Conservation (phyloP, 2,797 vertebrate species). For the Cyclopterus lumpus region DNA sequence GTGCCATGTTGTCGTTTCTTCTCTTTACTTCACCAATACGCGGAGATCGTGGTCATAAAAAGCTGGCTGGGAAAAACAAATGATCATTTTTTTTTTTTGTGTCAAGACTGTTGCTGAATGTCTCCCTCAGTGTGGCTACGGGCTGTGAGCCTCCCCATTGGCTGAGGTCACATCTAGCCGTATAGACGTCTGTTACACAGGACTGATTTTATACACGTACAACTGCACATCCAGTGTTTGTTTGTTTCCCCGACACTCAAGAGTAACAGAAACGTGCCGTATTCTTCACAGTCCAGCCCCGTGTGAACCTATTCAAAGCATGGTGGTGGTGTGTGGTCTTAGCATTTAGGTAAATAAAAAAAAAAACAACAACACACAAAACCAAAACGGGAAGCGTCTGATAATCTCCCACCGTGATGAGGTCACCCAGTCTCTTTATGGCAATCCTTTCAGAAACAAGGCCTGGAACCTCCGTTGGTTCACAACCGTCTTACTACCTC, state of each 20-base stretch:
- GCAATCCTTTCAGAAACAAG: conserved; percentile 34
- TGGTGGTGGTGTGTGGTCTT: conserved; percentile 55
- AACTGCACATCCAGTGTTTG: conserved; percentile 65
- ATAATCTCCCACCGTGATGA: conserved; percentile 40
- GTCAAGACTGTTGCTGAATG: conserved; percentile 23
- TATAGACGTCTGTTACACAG: conserved; percentile 44
- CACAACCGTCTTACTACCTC: not conserved
- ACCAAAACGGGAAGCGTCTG: conserved; percentile 25
- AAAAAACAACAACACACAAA: conserved; percentile 29
- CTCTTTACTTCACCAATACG: conserved; percentile 2
- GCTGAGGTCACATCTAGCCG: conserved; percentile 14
- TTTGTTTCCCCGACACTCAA: conserved; percentile 21
- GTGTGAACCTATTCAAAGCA: conserved; percentile 45
- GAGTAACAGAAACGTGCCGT: conserved; percentile 46
- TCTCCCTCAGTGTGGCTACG: conserved; percentile 23
- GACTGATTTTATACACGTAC: conserved; percentile 55
- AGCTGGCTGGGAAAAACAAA: conserved; percentile 31
- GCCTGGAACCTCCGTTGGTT: not conserved
- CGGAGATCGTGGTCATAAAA: conserved; percentile 9
- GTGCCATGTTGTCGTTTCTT: conserved; percentile 29
- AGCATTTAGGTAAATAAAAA: conserved; percentile 47
- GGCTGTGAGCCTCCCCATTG: conserved; percentile 11
- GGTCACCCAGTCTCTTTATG: conserved; percentile 41
- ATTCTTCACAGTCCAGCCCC: conserved; percentile 49
- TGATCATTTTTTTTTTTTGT: conserved; percentile 24